Conservation (phyloP, 2,113 vertebrate genomes). For the Ailuropoda melanoleuca region DNA sequence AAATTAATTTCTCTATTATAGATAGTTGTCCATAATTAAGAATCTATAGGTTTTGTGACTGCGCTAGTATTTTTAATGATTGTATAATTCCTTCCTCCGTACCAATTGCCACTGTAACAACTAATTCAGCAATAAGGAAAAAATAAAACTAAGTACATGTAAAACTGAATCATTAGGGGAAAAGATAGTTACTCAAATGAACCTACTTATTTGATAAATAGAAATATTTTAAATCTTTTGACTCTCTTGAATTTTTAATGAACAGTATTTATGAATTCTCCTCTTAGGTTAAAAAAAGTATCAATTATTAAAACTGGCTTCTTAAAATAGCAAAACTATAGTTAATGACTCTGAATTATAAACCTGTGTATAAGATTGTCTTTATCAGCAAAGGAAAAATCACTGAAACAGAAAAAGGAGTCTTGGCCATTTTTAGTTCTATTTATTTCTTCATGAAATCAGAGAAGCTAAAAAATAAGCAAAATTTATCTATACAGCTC, state of each 20-base stretch:
- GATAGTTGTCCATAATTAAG: not conserved
- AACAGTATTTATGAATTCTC: not conserved
- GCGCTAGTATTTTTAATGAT: not conserved
- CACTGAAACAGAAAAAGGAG: conserved; percentile 14
- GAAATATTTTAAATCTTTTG: not conserved
- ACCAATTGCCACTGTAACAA: not conserved
- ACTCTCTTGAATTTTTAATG: not conserved
- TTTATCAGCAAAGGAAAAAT: conserved; percentile 45
- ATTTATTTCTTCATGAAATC: not conserved
- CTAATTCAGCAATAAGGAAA: not conserved
- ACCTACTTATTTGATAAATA: not conserved
- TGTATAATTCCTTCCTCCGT: not conserved
- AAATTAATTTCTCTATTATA: not conserved
- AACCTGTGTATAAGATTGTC: not conserved
- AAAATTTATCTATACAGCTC: not conserved
- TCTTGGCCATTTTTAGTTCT: not conserved
- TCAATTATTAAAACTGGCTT: not conserved
- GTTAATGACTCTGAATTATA: not conserved
- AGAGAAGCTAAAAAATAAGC: not conserved
- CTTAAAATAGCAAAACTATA: not conserved
- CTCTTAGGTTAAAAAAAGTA: not conserved
- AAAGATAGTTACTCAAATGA: not conserved
- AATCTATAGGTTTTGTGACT: not conserved
- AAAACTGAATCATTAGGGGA: not conserved
- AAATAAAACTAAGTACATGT: not conserved